Base-by-base conservation (phyloP, 2,113 vertebrate species). In the Eptesicus fuscus region DNA sequence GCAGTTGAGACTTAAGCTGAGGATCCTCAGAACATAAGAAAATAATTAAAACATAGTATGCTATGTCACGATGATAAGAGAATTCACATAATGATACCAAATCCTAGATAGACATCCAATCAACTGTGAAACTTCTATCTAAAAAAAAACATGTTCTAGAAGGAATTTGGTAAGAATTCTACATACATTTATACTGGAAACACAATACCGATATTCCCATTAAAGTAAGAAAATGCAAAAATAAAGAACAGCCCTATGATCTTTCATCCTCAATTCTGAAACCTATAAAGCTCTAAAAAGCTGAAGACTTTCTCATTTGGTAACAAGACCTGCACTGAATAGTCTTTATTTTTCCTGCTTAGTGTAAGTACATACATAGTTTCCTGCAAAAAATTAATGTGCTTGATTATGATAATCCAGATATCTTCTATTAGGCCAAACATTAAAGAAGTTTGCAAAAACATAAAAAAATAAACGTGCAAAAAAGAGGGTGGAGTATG, bases 261-360 rank as follows among this genome's bases (percentile, higher is more conserved):
- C 7, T 90, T 92, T 69, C 25, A 56, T 47, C 10, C 18, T 88
- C 35, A 53, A 76, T 87, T 37, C 9, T 74, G 23, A 53, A 93
- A 82, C 77, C 30, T 25, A 71, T 30, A 53, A 86, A 93, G 5
- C 42, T 67, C 67, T 74, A 30, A 87, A 94, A 83, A 76, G 61
- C 20, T 84, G 25, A 74, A 83, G 44, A n/a, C 28, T 78, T 85
- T 88, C 69, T 94, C 20, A 87, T 61, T 92, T 95, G 82, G 71
- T 13, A 90, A 63, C 14, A 73, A 13, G 79, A 44, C 20, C 53
- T 67, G 59, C 59, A 23, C 17, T 86, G 61, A 85, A 77, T 53
- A 74, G 51, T 80, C 10, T 80, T 42, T 67, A 56, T 78, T 74
- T 89, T 32, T 56, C 17, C 5, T 94, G 4, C 3, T 94, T 73